Base-by-base conservation (phyloP, 2,113 vertebrate species). In the Pelmatolapia mariae region DNA sequence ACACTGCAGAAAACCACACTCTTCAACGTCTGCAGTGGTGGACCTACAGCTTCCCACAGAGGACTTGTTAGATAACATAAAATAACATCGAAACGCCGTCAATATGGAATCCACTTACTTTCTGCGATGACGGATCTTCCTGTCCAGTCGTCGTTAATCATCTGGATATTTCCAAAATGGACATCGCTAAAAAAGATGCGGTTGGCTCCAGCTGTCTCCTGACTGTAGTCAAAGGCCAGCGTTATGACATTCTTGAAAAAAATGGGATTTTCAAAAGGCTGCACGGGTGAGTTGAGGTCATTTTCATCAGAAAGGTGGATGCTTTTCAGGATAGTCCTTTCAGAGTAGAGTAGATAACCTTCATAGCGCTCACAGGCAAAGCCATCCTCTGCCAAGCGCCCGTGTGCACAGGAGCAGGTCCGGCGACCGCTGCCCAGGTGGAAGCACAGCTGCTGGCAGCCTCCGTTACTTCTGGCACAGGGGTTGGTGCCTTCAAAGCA, bases 151-250 rank as follows among this genome's bases (percentile, higher is more conserved):
- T 99, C 99, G 33, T 98, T 98, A 86, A 99, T 98, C 85, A 98
- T 96, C 89, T 99, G 99, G 90, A 99, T 99, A 93, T 99, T 99
- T 92, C 98, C 98, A 90, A 97, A 99, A 86, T 99, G 98, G 24
- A 98, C 97, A 7, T 99, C 99, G 4, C 98, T 99, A 94, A 98
- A 99, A 95, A 99, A 99, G 10, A 99, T 98, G n/a, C 98, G 97
- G 73, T 99, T 99, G 15, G 96, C 97, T 8, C 97, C 97, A 73
- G 90, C 93, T 54, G 95, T 96, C 92, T 93, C 96, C 90, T 98
- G 97, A 56, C 96, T 96, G 90, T 99, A 99, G 93, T 99, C 98
- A 82, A 99, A 98, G 15, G 99, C 97, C 91, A 99, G 93, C 1
- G 98, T 98, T 6, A 99, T 97, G 40, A 98, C 91, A n/a, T 99